Base-by-base conservation (phyloP, 2,888 invertebrate genomes). In the Polymixis lichenea region DNA sequence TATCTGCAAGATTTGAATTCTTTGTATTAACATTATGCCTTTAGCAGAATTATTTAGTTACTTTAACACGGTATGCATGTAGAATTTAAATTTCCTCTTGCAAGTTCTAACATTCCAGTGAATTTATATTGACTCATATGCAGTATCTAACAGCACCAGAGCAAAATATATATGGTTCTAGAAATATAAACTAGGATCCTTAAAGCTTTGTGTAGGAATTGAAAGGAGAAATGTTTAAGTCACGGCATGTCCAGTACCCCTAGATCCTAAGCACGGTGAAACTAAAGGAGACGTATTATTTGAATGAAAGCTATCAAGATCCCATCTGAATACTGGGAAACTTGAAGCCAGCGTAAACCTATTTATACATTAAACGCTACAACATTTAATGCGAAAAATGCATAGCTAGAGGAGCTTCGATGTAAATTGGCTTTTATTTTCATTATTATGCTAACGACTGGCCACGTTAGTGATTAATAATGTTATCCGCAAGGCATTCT, bases 391-490 rank as follows among this genome's bases (percentile, higher is more conserved):
- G 86, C 86, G 86, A 89, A 91, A 89, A 89, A 87, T 82, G 80
- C 82, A 77, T 77, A 88, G 88, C 86, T 85, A 80, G 82, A 86
- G 87, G 82, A 82, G 83, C 73, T 70, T 85, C 74, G 82, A 86
- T 75, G 85, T 62, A 82, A 69, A 70, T 77, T 68, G 83, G 77
- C 84, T 83, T 87, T 84, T 86, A 88, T 85, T 87, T 87, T 84
- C 85, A 87, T 87, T 84, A 87, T 88, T 80, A 82, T 75, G 71
- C 80, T 85, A 88, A 87, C 83, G 83, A 87, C 88, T 85, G 71
- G 76, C 84, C 86, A 86, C 90, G 90, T 93, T 91, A 90, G 88
- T 86, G 87, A 88, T 90, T 90, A 90, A 90, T 92, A 90, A 92
- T 91, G 88, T 80, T 88, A 85, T 89, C 87, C 84, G 82, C 83